These are phyloP conservation scores for Cantharis rufa DNA, from an alignment of 2,888 invertebrate genomes.

Conservation along the genomic window DNA sequence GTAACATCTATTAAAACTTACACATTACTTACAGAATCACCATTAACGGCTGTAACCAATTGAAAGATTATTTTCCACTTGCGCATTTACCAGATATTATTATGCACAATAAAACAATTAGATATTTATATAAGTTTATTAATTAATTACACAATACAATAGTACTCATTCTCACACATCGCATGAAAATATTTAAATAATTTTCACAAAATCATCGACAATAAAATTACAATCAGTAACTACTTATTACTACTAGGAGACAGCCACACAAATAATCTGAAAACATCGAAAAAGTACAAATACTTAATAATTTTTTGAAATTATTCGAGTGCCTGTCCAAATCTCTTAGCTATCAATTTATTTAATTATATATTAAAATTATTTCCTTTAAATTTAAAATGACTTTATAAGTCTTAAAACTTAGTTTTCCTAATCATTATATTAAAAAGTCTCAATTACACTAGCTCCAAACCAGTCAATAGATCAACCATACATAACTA, in stretches of 20 bases:
- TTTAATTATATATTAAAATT: constrained; percentile 20
- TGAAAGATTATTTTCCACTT: too few species aligned
- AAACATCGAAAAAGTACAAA: constrained; percentile 4
- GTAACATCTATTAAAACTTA: too few species aligned
- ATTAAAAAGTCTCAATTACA: constrained; percentile 37
- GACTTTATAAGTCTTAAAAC: constrained; percentile 40
- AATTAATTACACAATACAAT: constrained; percentile 47
- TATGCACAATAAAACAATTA: background rate
- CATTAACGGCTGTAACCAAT: too few species aligned
- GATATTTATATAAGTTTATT: constrained; percentile 38
- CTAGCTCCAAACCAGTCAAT: constrained; percentile 17
- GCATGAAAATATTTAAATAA: constrained; percentile 44
- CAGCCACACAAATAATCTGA: constrained; percentile 5
- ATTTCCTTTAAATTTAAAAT: constrained; percentile 34
- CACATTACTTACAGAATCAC: too few species aligned
- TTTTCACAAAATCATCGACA: constrained; percentile 41
- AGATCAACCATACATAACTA: constrained; percentile 38
- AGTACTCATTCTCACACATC: constrained; percentile 43
- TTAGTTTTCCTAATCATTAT: constrained; percentile 37
- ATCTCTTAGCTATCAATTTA: constrained; percentile 31
- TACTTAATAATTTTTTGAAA: background rate
- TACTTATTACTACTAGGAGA: constrained; percentile 22
- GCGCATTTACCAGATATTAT: background rate
- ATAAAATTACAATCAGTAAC: constrained; percentile 33
- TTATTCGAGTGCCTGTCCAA: constrained; percentile 6